phyloP scores from a whole-genome alignment of 2,888 invertebrate species.

The Xanthia togata region DNA sequence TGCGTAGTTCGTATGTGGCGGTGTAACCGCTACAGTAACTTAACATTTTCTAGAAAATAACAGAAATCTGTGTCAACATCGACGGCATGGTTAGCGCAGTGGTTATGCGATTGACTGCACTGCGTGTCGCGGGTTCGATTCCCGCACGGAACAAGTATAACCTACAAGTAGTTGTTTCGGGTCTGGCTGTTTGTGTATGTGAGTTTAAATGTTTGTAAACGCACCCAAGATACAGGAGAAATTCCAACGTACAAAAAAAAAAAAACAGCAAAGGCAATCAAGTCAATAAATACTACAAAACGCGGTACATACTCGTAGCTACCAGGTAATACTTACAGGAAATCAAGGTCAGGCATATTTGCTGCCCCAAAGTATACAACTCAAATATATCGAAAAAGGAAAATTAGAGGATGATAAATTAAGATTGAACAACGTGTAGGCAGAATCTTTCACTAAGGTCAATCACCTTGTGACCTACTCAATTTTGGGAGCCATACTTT shows the following conservation, averaged over 20 bases:
- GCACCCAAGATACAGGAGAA: too few relatives aligned
- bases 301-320: not conserved
- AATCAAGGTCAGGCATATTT: conserved; percentile 40
- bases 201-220: too few relatives aligned
- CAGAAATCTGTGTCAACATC: not conserved
- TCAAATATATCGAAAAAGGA: conserved; percentile 43
- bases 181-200: too few relatives aligned
- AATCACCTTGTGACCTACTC: conserved; percentile 40
- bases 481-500: conserved; percentile 21
- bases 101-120: too few relatives aligned
- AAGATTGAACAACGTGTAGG: conserved; percentile 16
- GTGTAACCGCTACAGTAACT: too few relatives aligned
- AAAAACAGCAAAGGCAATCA: conserved; percentile 20
- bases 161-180: too few relatives aligned
- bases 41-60: not conserved
- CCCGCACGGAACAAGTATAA: too few relatives aligned
- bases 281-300: conserved; percentile 20
- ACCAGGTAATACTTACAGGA: conserved; percentile 25
- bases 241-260: too few relatives aligned
- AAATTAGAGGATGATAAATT: conserved; percentile 36
- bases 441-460: conserved; percentile 31
- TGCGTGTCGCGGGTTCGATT: too few relatives aligned
- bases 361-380: conserved; percentile 22
- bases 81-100: too few relatives aligned
- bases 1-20: too few relatives aligned